Evolutionary conservation across 2,888 invertebrate genomes (phyloP).

Genomic region (Odontocerum albicorne): DNA sequence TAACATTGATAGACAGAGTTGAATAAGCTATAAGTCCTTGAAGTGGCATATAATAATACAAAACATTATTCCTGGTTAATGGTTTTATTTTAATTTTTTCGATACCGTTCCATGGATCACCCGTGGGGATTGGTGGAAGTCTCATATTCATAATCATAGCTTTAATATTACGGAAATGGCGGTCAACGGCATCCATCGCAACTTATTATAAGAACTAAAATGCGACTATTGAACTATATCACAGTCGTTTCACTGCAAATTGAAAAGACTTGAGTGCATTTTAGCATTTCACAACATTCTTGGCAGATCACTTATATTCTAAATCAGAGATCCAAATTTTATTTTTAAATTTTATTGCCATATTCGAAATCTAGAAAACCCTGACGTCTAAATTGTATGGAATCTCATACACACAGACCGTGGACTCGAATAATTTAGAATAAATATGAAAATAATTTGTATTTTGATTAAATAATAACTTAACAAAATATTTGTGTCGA

Average conservation of each 20-base stretch:
- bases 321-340: background rate
- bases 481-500: too few relatives aligned
- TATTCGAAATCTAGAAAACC: too few relatives aligned
- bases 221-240: conserved; percentile 4
- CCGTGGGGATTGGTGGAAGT: conserved; percentile 9
- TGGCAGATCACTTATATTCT: conserved; percentile 12
- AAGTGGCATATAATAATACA: conserved; percentile 74
- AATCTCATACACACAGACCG: too few relatives aligned
- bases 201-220: conserved; percentile 5
- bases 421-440: too few relatives aligned
- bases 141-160: conserved; percentile 17
- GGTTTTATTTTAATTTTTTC: conserved; percentile 60
- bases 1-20: conserved; percentile 78
- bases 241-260: background rate
- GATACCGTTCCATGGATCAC: conserved; percentile 22
- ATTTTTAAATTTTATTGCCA: too few relatives aligned
- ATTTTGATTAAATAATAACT: too few relatives aligned
- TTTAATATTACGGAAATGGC: conserved; percentile 24
- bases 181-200: conserved; percentile 23
- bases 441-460: too few relatives aligned
- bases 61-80: conserved; percentile 69
- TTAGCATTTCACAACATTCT: conserved; percentile 13
- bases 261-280: background rate
- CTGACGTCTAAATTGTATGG: too few relatives aligned
- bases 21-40: conserved; percentile 78